Evolutionary conservation across 1,140 invertebrate species (phyloP).

Genomic region (Harpegnathos saltator): DNA sequence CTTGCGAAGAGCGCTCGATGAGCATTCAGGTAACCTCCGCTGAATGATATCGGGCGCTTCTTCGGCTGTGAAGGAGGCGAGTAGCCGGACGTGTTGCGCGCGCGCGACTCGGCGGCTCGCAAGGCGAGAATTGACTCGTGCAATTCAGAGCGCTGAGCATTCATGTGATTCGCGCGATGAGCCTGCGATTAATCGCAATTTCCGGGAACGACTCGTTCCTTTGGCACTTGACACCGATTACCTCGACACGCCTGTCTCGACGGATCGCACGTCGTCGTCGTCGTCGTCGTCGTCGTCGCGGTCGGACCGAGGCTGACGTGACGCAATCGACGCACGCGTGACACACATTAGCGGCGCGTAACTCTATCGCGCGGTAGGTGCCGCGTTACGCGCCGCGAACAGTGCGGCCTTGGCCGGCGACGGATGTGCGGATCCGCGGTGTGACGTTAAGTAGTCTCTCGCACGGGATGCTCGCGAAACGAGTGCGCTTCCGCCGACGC

Average conservation of each 20-base stretch:
- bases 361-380: conserved; percentile 70
- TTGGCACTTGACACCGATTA: conserved; percentile 59
- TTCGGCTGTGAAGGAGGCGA: too few species aligned
- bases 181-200: conserved; percentile 64
- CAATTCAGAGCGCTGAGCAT: conserved; percentile 6
- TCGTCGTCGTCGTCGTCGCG: neutral
- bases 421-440: conserved; percentile 17
- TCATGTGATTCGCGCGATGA: conserved; percentile 32
- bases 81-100: too few species aligned
- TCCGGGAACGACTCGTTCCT: conserved; percentile 63
- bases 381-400: conserved; percentile 68
- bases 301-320: conserved; percentile 37
- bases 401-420: conserved; percentile 65
- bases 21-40: too few species aligned
- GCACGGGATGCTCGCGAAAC: conserved; percentile 41
- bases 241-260: conserved; percentile 15
- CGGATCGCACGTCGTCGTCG: conserved; percentile 15
- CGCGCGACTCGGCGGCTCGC: too few species aligned
- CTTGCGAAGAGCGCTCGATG: too few species aligned
- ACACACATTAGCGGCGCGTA: conserved; percentile 60
- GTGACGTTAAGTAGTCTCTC: conserved; percentile 58
- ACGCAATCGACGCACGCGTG: conserved; percentile 61
- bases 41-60: too few species aligned
- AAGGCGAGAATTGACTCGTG: conserved; percentile 24
- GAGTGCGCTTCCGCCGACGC: conserved; percentile 16